These are phyloP conservation scores for Phymorhynchus buccinoides DNA, from an alignment of 1,140 invertebrate genomes.

Conservation along the genomic window DNA sequence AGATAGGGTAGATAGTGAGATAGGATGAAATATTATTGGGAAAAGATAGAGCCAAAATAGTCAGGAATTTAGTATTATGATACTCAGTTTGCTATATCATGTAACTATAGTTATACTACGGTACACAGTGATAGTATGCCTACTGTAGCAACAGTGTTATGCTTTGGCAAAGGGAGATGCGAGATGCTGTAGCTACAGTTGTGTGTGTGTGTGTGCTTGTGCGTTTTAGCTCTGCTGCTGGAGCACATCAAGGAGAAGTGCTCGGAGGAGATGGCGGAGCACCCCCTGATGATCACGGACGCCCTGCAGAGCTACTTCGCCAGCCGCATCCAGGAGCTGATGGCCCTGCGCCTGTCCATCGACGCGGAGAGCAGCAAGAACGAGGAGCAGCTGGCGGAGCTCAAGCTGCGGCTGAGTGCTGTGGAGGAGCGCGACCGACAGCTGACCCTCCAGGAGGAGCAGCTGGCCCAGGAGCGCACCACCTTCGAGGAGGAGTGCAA, in stretches of 20 bases:
- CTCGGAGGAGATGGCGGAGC: conserved; percentile 29
- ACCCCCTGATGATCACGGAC: conserved; percentile 31
- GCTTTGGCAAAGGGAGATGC: too few relatives aligned
- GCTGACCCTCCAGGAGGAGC: conserved; percentile 50
- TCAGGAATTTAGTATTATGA: too few relatives aligned
- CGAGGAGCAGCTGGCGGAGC: conserved; percentile 45
- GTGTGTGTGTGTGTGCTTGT: neutral
- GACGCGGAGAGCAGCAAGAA: conserved; percentile 42
- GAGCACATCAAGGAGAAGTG: conserved; percentile 31
- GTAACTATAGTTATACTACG: too few relatives aligned
- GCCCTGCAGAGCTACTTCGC: conserved; percentile 37
- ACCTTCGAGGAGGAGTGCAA: conserved; percentile 53
- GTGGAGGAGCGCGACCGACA: conserved; percentile 50
- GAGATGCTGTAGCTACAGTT: too few relatives aligned
- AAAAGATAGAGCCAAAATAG: too few relatives aligned
- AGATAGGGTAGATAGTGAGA: too few relatives aligned
- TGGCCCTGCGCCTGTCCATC: neutral
- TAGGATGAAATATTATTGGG: too few relatives aligned
- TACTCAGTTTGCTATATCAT: too few relatives aligned
- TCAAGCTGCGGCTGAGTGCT: conserved; percentile 49
- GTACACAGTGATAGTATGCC: too few relatives aligned
- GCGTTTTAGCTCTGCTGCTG: conserved; percentile 20
- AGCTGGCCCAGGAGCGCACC: conserved; percentile 48
- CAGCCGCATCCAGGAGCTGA: conserved; percentile 28
- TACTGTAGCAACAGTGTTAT: too few relatives aligned